Conservation (phyloP, 2,113 vertebrate genomes). For the Noturus placidus region DNA sequence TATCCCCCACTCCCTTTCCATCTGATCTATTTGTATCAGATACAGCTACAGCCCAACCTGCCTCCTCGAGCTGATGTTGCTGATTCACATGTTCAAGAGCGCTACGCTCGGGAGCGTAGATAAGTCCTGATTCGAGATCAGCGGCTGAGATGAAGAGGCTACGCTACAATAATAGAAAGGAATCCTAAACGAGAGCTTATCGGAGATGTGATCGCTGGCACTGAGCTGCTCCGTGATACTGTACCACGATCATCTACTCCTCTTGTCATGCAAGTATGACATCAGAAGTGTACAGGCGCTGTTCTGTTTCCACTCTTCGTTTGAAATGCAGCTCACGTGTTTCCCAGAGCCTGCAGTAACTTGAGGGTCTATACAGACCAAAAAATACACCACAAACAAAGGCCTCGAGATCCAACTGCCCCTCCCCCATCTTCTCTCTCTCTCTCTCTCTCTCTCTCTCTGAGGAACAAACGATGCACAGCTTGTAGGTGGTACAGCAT, state of each 20-base stretch:
- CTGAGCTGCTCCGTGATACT: constrained; percentile 24
- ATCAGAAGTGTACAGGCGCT: constrained; percentile 30
- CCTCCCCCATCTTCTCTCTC: background rate
- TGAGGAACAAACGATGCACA: constrained; percentile 3
- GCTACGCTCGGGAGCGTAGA: constrained; percentile 34
- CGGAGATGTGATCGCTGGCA: constrained; percentile 28
- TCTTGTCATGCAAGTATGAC: constrained; percentile 46
- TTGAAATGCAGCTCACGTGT: background rate
- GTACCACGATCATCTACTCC: constrained; percentile 26
- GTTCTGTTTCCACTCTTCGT: background rate
- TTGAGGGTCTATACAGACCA: background rate
- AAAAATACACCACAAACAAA: constrained; percentile 34
- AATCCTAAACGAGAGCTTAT: constrained; percentile 38
- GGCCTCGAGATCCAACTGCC: background rate
- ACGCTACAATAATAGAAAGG: constrained; percentile 48
- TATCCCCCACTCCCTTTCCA: background rate
- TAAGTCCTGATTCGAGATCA: constrained; percentile 49
- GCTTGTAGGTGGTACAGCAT: constrained; percentile 63
- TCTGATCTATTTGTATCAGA: constrained; percentile 36
- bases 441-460: constrained; percentile 13
- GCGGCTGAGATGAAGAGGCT: constrained; percentile 38
- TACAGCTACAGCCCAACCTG: background rate
- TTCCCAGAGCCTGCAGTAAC: background rate
- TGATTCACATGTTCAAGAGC: constrained; percentile 41
- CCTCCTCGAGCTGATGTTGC: constrained; percentile 30